Evolutionary conservation across 2,797 vertebrate genomes (phyloP).

Genomic region (Knipowitschia caucasica): DNA sequence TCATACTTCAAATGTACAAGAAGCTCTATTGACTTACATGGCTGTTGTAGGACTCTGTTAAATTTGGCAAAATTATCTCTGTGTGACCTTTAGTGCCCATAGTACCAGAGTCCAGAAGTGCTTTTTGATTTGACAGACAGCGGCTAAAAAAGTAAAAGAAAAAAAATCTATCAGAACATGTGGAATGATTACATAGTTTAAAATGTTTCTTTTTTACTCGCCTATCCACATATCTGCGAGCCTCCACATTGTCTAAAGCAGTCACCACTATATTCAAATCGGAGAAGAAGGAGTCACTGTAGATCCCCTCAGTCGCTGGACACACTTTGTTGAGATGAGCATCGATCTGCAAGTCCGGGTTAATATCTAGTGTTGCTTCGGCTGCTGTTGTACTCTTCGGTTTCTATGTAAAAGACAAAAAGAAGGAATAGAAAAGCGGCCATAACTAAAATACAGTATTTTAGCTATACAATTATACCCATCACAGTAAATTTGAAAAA

Average conservation of each 20-base stretch:
- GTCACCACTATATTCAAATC: slow-evolving; percentile 87
- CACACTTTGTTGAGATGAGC: slow-evolving; percentile 93
- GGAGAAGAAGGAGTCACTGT: slow-evolving; percentile 87
- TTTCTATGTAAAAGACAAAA: slow-evolving; percentile 71
- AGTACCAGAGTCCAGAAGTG: slow-evolving; percentile 95
- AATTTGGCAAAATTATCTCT: slow-evolving; percentile 90
- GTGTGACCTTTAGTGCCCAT: slow-evolving; percentile 99
- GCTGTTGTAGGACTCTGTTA: slow-evolving; percentile 98
- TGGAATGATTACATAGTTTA: not conserved
- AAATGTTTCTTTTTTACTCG: slow-evolving; percentile 43
- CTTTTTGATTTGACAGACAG: slow-evolving; percentile 88
- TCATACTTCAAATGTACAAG: not conserved
- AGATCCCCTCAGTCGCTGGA: slow-evolving; percentile 89
- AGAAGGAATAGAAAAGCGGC: not conserved
- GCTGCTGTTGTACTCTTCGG: slow-evolving; percentile 96
- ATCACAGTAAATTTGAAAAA: not conserved
- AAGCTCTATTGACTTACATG: slow-evolving; percentile 78
- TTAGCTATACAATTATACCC: too few relatives aligned
- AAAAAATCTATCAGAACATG: not conserved
- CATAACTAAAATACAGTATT: not conserved
- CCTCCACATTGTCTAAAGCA: slow-evolving; percentile 96
- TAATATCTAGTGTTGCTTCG: slow-evolving; percentile 85
- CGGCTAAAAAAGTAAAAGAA: slow-evolving; percentile 75
- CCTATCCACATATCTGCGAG: slow-evolving; percentile 98
- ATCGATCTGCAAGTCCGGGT: slow-evolving; percentile 88